A percentile compares a stretch with the other conserved stretches of the same genome.
Conservation (phyloP, 2,113 vertebrate species). For the Triplophysa tibetana region DNA sequence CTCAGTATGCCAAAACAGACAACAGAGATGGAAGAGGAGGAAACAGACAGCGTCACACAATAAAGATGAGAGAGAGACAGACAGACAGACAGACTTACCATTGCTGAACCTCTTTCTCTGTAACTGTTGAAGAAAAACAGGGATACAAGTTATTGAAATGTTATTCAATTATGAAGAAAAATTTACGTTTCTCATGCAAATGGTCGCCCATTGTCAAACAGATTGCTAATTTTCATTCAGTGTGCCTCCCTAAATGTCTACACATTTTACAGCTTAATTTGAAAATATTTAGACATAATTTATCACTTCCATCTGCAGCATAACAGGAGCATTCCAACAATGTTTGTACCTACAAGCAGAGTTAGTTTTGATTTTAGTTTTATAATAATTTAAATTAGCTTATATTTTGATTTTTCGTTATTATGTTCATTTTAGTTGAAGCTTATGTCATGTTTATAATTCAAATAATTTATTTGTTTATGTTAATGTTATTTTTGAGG, state of each 20-base stretch:
- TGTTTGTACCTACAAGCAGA: too few relatives aligned
- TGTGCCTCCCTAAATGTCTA: too few relatives aligned
- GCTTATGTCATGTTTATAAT: too few relatives aligned
- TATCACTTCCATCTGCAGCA: background rate
- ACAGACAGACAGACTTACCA: background rate
- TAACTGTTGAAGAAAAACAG: slow-evolving; percentile 22
- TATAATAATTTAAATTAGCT: too few relatives aligned
- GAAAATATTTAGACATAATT: background rate
- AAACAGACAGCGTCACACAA: background rate
- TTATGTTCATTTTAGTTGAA: too few relatives aligned
- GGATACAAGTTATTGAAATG: background rate
- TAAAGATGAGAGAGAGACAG: background rate
- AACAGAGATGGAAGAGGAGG: background rate
- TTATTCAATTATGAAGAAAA: background rate
- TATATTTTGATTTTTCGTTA: too few relatives aligned
- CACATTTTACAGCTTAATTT: background rate
- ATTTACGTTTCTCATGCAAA: background rate
- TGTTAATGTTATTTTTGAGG: too few relatives aligned
- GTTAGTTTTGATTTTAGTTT: too few relatives aligned
- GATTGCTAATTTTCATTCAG: background rate
- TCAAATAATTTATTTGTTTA: too few relatives aligned
- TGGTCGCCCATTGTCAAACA: background rate
- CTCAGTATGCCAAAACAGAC: slow-evolving; percentile 6
- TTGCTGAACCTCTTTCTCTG: slow-evolving; percentile 42
- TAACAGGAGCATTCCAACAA: background rate